Evolutionary conservation across 2,797 vertebrate genomes (phyloP).

Genomic region (Sebastes minor): DNA sequence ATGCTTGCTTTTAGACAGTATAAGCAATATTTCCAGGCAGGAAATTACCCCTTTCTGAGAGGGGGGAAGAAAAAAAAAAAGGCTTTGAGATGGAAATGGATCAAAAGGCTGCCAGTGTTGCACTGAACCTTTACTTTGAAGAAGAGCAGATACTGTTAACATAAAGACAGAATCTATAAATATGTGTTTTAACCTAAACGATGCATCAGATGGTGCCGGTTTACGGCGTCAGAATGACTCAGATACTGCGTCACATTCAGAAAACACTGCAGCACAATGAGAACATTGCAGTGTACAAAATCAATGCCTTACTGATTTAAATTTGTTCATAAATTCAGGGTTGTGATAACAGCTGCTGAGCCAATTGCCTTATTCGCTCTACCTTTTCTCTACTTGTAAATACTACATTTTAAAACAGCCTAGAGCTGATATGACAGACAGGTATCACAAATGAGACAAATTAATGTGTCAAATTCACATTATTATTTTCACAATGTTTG

Average conservation of each 20-base stretch:
- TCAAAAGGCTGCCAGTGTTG: slow-evolving; percentile 30
- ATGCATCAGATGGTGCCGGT: not conserved
- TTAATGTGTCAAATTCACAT: not conserved
- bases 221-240: slow-evolving; percentile 23
- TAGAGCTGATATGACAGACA: not conserved
- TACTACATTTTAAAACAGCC: not conserved
- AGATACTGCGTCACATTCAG: not conserved
- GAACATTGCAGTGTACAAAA: not conserved
- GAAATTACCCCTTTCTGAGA: slow-evolving; percentile 38
- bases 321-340: slow-evolving; percentile 12
- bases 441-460: not conserved
- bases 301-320: slow-evolving; percentile 15
- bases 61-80: not conserved
- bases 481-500: not conserved
- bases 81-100: slow-evolving; percentile 40
- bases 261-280: not conserved
- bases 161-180: slow-evolving; percentile 5
- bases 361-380: not conserved
- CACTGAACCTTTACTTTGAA: slow-evolving; percentile 32
- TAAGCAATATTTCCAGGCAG: slow-evolving; percentile 37
- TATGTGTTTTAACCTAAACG: slow-evolving; percentile 24
- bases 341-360: slow-evolving; percentile 12
- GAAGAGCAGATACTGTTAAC: slow-evolving; percentile 10
- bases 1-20: slow-evolving; percentile 41
- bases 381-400: not conserved